These are phyloP conservation scores for Argynnis bischoffii DNA, from an alignment of 2,888 invertebrate genomes.

Conservation along the genomic window DNA sequence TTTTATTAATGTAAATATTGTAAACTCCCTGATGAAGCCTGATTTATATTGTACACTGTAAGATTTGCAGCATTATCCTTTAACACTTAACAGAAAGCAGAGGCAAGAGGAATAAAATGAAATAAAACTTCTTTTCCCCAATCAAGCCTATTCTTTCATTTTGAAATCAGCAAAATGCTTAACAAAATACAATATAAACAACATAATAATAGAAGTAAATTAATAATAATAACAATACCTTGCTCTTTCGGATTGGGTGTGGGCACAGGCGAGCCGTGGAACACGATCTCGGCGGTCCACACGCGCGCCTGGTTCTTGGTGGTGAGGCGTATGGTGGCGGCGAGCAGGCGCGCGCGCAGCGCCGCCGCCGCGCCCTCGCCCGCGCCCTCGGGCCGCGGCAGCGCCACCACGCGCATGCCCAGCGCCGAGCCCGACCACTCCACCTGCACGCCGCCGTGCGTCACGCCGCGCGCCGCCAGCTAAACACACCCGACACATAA, in stretches of 20 bases:
- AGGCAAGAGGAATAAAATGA: too few species aligned
- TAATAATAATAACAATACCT: constrained; percentile 67
- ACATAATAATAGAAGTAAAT: too few species aligned
- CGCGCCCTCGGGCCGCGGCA: constrained; percentile 85
- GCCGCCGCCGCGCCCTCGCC: constrained; percentile 84
- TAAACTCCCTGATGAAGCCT: too few species aligned
- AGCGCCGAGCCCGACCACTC: constrained; percentile 95
- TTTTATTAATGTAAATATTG: too few species aligned
- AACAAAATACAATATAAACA: too few species aligned
- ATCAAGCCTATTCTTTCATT: too few species aligned
- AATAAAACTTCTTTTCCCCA: too few species aligned
- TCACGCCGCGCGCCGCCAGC: constrained; percentile 90
- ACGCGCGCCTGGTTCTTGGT: constrained; percentile 88
- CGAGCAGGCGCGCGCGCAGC: constrained; percentile 89
- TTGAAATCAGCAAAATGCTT: too few species aligned
- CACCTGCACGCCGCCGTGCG: constrained; percentile 95
- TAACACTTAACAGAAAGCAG: too few species aligned
- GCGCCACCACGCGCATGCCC: constrained; percentile 88
- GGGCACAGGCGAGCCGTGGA: constrained; percentile 90
- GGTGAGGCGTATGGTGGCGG: constrained; percentile 91
- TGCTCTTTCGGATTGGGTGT: constrained; percentile 93
- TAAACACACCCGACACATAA: constrained; percentile 47
- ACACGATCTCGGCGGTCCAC: constrained; percentile 96
- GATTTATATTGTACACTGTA: too few species aligned
- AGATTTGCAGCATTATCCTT: too few species aligned